Evolutionary conservation across 1,140 invertebrate genomes (phyloP).

Genomic region (Plodia interpunctella): DNA sequence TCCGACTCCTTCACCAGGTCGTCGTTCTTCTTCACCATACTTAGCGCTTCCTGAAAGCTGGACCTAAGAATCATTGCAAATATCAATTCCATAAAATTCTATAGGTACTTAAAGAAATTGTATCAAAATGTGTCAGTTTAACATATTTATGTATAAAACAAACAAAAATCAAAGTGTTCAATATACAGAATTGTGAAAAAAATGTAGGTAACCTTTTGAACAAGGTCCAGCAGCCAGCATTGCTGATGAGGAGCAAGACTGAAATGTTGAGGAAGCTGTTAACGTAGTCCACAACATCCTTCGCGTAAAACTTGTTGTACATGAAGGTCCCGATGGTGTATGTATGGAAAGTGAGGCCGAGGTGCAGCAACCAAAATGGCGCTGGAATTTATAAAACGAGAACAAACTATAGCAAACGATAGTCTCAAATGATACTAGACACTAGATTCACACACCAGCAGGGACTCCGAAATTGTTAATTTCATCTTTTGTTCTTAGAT

Average conservation of each 20-base stretch:
- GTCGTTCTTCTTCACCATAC: slow-evolving; percentile 18
- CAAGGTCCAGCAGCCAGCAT: slow-evolving; percentile 21
- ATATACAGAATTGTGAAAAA: no score
- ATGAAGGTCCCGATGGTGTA: slow-evolving; percentile 16
- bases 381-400: slow-evolving; percentile 17
- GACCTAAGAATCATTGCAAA: neutral
- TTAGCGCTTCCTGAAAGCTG: slow-evolving; percentile 7
- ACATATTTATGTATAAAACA: no score
- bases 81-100: slow-evolving; percentile 1
- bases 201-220: slow-evolving; percentile 21
- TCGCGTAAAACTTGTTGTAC: slow-evolving; percentile 24
- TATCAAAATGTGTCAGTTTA: neutral
- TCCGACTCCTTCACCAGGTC: slow-evolving; percentile 18
- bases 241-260: slow-evolving; percentile 19
- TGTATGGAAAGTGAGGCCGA: slow-evolving; percentile 16
- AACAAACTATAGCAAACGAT: neutral
- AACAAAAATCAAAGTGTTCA: no score
- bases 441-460: no score
- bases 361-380: slow-evolving; percentile 23
- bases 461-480: no score
- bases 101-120: no score
- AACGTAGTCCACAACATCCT: slow-evolving; percentile 19
- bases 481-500: no score
- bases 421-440: neutral
- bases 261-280: slow-evolving; percentile 35